Evolutionary conservation across 2,797 vertebrate genomes (phyloP).

Genomic region (Eospalax fontanierii): DNA sequence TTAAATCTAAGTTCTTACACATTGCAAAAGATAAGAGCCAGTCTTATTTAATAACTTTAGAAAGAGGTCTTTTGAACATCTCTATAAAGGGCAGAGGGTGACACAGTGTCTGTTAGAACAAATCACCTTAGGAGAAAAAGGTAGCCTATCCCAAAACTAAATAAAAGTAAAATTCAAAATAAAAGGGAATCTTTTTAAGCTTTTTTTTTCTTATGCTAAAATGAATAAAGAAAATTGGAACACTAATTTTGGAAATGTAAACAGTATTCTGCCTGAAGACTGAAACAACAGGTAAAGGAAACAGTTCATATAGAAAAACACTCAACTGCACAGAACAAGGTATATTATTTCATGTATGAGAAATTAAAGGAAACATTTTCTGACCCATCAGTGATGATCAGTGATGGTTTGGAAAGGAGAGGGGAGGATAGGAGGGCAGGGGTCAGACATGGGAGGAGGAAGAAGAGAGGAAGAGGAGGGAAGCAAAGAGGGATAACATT

Average conservation of each 20-base stretch:
- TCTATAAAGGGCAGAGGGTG: neutral
- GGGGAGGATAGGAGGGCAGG: neutral
- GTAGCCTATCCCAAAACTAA: neutral
- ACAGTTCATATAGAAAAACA: neutral
- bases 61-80: neutral
- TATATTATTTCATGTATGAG: neutral
- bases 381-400: neutral
- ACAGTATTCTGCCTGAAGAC: neutral
- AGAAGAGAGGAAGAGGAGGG: neutral
- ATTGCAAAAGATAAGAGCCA: neutral
- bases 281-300: neutral
- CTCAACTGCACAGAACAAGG: neutral
- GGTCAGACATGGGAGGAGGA: too few species aligned
- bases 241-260: neutral
- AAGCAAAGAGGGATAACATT: neutral
- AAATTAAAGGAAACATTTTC: neutral
- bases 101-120: neutral
- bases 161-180: neutral
- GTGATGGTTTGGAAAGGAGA: neutral
- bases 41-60: neutral
- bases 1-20: neutral
- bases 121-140: neutral
- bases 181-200: neutral
- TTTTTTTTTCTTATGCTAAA: too few species aligned
- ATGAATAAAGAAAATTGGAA: neutral